Percentiles rank a stretch among this genome's conserved stretches.
These are phyloP conservation scores for Hippocampus guttulatus DNA, from an alignment of 2,113 vertebrate genomes.

Conservation along the genomic window DNA sequence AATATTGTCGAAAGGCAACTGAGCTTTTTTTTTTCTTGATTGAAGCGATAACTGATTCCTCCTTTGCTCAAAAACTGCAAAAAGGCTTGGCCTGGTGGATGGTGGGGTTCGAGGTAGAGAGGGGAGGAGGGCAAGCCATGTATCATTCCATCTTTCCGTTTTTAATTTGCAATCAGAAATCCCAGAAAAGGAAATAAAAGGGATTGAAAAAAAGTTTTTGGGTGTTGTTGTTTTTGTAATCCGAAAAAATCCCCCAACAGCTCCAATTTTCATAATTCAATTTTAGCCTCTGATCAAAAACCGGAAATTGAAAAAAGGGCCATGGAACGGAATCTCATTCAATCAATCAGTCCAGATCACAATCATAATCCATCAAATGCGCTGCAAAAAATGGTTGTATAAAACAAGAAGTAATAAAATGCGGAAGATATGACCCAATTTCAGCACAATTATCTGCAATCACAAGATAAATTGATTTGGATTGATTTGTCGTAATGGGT, in stretches of 20 bases:
- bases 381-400: background rate
- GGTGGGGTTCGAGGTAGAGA: constrained; percentile 56
- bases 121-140: constrained; percentile 34
- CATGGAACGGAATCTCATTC: background rate
- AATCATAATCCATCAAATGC: background rate
- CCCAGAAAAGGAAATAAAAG: constrained; percentile 22
- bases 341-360: background rate
- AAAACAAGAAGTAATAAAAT: background rate
- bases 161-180: constrained; percentile 30
- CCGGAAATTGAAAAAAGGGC: background rate
- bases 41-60: constrained; percentile 48
- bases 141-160: background rate
- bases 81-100: constrained; percentile 44
- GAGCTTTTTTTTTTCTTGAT: constrained; percentile 59
- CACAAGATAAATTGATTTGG: background rate
- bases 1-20: constrained; percentile 77
- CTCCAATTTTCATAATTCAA: background rate
- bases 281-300: background rate
- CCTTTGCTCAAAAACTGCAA: constrained; percentile 49
- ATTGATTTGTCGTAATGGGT: background rate
- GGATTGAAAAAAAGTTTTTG: background rate
- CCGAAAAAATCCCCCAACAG: background rate
- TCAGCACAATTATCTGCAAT: background rate
- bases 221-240: background rate
- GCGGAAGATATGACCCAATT: background rate